phyloP scores from a whole-genome alignment of 2,113 vertebrate species.

The Oncorhynchus mykiss region DNA sequence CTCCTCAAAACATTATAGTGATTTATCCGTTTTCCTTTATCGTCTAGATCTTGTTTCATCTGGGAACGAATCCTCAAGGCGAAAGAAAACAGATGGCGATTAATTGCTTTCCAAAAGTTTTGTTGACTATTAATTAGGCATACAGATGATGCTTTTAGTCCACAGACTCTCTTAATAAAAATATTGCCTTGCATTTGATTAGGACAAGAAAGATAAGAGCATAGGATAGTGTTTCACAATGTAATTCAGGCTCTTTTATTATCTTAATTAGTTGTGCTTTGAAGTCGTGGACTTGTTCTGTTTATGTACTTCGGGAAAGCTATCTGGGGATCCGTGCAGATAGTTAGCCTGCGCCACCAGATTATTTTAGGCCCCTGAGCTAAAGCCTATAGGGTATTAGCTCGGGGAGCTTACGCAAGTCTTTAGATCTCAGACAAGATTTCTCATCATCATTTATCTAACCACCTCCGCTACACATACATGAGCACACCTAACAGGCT shows the following conservation, averaged over 20 bases:
- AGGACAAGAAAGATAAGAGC: neutral
- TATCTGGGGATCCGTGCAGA: too few relatives aligned
- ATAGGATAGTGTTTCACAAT: neutral
- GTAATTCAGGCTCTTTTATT: neutral
- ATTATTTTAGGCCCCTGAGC: too few relatives aligned
- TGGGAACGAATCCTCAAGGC: neutral
- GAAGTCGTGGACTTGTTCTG: neutral
- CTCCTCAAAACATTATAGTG: neutral
- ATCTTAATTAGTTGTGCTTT: neutral
- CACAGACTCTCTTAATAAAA: conserved; percentile 10
- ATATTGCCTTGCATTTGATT: neutral
- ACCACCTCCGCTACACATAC: too few relatives aligned
- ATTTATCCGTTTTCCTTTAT: neutral
- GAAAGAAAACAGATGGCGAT: neutral
- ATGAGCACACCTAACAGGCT: too few relatives aligned
- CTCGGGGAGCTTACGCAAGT: too few relatives aligned
- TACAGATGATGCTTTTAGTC: neutral
- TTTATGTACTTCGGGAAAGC: too few relatives aligned
- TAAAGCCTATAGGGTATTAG: too few relatives aligned
- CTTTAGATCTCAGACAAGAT: too few relatives aligned
- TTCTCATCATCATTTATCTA: too few relatives aligned
- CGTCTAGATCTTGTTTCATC: neutral
- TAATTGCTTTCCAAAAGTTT: neutral
- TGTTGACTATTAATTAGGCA: neutral
- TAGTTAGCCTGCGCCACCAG: too few relatives aligned